Conservation (phyloP, 2,888 invertebrate species). For the Syrphus vitripennis region DNA sequence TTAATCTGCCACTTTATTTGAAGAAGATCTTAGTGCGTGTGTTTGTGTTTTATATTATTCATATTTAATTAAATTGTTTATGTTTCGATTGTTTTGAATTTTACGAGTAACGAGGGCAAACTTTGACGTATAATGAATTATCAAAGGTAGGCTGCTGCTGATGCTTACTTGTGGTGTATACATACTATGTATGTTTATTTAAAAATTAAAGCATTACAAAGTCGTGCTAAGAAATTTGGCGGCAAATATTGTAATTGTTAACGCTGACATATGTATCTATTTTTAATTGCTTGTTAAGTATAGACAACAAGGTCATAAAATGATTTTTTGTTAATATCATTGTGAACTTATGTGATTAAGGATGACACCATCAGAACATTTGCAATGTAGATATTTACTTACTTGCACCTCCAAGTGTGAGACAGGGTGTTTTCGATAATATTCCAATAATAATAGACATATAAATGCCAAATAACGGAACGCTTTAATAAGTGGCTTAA, state of each 20-base stretch:
- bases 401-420: no score
- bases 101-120: slow-evolving; percentile 9
- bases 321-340: background rate
- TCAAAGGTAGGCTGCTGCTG: slow-evolving; percentile 25
- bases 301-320: background rate
- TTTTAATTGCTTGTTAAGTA: background rate
- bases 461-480: no score
- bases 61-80: slow-evolving; percentile 21
- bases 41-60: background rate
- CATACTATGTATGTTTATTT: no score
- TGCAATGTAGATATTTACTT: no score
- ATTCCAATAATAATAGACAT: no score
- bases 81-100: slow-evolving; percentile 4
- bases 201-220: background rate
- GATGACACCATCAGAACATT: background rate
- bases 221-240: background rate
- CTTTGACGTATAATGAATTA: slow-evolving; percentile 34
- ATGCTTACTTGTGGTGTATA: background rate
- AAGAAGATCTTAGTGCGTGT: background rate
- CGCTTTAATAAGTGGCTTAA: no score
- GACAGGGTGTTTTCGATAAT: no score
- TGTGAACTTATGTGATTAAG: background rate
- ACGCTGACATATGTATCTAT: no score
- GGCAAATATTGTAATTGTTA: background rate
- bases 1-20: slow-evolving; percentile 26